Percentiles rank a stretch among this genome's conserved stretches.
These are phyloP conservation scores for Hemibagrus guttatus DNA, from an alignment of 2,797 vertebrate genomes.

Conservation along the genomic window DNA sequence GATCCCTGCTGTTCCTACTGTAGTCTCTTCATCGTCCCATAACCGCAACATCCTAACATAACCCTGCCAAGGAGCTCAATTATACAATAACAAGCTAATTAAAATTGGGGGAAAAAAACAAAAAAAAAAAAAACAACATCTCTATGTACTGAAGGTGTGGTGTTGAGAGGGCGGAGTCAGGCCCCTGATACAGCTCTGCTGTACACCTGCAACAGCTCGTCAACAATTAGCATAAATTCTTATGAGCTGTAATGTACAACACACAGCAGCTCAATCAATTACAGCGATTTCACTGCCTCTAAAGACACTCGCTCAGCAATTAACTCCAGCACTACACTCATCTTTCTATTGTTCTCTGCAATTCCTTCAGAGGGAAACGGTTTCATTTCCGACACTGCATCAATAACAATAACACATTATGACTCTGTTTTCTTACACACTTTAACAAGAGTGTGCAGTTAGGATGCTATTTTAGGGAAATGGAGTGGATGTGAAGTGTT, in stretches of 20 bases:
- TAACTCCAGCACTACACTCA: slow-evolving; percentile 23
- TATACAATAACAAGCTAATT: background rate
- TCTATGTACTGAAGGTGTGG: background rate
- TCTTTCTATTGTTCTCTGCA: slow-evolving; percentile 27
- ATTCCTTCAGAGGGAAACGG: background rate
- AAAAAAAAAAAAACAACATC: background rate
- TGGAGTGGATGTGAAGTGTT: slow-evolving; percentile 16
- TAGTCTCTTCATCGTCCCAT: background rate
- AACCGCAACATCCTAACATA: background rate
- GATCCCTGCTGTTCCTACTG: background rate
- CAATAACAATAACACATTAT: slow-evolving; percentile 48
- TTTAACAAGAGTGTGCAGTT: background rate
- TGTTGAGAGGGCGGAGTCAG: background rate
- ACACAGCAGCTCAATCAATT: slow-evolving; percentile 46
- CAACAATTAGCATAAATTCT: background rate
- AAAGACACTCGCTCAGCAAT: background rate
- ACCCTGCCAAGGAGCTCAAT: background rate
- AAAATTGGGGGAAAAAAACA: background rate
- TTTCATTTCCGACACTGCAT: slow-evolving; percentile 55
- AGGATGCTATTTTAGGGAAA: slow-evolving; percentile 62
- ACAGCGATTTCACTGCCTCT: slow-evolving; percentile 47
- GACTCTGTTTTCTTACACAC: background rate
- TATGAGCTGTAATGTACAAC: slow-evolving; percentile 11
- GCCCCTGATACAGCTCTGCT: background rate
- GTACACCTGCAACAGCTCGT: background rate